Conservation (phyloP, 2,797 vertebrate species). For the Chrosomus eos region DNA sequence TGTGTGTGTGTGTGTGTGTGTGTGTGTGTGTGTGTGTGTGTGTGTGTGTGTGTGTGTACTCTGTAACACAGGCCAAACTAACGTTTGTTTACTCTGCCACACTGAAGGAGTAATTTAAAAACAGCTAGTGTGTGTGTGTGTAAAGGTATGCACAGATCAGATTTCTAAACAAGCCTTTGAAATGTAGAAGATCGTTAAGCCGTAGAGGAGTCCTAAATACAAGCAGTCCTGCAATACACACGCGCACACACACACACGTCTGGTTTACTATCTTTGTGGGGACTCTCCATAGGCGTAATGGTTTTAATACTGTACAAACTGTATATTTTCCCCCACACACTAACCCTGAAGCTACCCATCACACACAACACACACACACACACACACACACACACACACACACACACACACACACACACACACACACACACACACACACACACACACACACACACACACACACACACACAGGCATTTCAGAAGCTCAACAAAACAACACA, state of each 20-base stretch:
- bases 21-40: conserved; percentile 76
- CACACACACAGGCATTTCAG: neutral
- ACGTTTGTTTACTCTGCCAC: conserved; percentile 80
- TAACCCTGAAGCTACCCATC: neutral
- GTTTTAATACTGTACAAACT: neutral
- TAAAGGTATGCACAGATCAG: conserved; percentile 65
- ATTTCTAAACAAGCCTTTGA: conserved; percentile 82
- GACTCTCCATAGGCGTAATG: neutral
- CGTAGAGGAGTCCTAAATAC: conserved; percentile 61
- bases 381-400: neutral
- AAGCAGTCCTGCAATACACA: conserved; percentile 58
- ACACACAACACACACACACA: neutral
- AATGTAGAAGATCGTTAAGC: conserved; percentile 66
- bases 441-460: neutral
- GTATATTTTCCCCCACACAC: neutral
- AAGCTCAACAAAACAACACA: neutral
- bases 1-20: conserved; percentile 79
- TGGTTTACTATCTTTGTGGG: neutral
- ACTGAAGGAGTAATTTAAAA: conserved; percentile 78
- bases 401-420: too few species aligned
- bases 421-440: too few species aligned
- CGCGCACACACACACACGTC: neutral
- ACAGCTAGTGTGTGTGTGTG: conserved; percentile 63
- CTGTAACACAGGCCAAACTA: conserved; percentile 80
- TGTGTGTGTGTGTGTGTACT: conserved; percentile 74